phyloP scores from a whole-genome alignment of 2,888 invertebrate species.

The Thecocarcelia acutangulata region DNA sequence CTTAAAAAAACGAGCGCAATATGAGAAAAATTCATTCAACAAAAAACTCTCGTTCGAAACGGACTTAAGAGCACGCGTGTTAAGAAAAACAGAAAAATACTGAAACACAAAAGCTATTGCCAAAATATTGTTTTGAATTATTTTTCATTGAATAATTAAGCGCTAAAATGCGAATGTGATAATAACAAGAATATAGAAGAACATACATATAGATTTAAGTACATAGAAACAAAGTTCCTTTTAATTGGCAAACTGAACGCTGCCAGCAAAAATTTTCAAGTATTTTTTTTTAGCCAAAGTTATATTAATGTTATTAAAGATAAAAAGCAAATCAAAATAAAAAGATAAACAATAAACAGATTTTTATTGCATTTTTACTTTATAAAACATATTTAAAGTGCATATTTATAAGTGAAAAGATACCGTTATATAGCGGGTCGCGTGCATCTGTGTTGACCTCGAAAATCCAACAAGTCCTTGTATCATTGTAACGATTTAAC shows the following conservation, averaged over 20 bases:
- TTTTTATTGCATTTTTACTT: no score
- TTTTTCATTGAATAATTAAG: constrained; percentile 6
- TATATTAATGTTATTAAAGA: background rate
- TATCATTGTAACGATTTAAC: background rate
- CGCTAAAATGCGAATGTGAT: constrained; percentile 45
- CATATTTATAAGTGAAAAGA: no score
- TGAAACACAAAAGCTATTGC: constrained; percentile 23
- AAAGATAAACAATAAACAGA: no score
- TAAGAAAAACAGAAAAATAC: constrained; percentile 4
- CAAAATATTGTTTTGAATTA: constrained; percentile 1
- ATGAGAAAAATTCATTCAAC: constrained; percentile 49
- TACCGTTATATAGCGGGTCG: no score
- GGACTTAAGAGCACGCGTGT: background rate
- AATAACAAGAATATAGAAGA: constrained; percentile 36
- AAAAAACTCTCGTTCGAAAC: constrained; percentile 43
- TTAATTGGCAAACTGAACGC: background rate
- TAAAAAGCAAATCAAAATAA: no score
- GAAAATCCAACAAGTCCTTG: background rate
- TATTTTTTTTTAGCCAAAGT: constrained; percentile 10
- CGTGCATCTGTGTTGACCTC: no score
- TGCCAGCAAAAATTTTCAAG: constrained; percentile 11
- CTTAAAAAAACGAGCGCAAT: constrained; percentile 34
- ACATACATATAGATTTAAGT: background rate
- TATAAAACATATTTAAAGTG: no score
- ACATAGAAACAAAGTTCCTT: no score